These are phyloP conservation scores for Ectemnius lituratus DNA, from an alignment of 2,888 invertebrate genomes.

Conservation along the genomic window DNA sequence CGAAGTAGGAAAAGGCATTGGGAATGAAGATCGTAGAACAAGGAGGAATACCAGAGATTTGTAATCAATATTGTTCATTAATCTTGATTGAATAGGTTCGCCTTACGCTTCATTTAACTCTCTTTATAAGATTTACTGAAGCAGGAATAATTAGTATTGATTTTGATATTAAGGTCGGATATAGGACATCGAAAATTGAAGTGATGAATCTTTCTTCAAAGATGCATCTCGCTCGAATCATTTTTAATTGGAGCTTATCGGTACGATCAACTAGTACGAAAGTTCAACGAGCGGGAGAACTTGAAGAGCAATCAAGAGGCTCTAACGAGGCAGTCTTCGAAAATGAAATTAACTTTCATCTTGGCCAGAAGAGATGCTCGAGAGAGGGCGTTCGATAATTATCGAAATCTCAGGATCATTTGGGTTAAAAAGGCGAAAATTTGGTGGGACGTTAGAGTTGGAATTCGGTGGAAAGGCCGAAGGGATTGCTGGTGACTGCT, in stretches of 20 bases:
- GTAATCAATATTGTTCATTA: too few species aligned
- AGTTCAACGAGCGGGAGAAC: neutral
- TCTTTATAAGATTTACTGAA: too few species aligned
- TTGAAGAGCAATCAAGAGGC: neutral
- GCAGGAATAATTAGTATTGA: too few species aligned
- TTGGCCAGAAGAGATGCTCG: neutral
- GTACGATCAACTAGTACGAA: neutral
- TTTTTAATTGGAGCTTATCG: slow-evolving; percentile 1
- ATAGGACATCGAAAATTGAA: neutral
- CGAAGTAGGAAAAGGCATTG: neutral
- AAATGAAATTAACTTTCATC: slow-evolving; percentile 2
- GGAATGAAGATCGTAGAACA: neutral
- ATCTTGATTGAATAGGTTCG: too few species aligned
- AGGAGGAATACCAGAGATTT: too few species aligned
- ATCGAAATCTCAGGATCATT: neutral
- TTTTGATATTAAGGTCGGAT: neutral
- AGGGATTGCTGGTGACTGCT: neutral
- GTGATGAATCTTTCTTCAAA: too few species aligned
- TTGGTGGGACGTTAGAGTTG: neutral
- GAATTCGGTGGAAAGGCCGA: neutral
- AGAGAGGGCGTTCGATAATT: neutral
- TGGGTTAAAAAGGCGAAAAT: neutral
- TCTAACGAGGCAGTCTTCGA: neutral
- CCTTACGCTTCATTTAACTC: too few species aligned
- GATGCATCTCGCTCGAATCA: neutral